Evolutionary conservation across 2,888 invertebrate genomes (phyloP), one percentile per base, ranked within the genome.

Genomic region (Chrysopilus asiliformis): DNA sequence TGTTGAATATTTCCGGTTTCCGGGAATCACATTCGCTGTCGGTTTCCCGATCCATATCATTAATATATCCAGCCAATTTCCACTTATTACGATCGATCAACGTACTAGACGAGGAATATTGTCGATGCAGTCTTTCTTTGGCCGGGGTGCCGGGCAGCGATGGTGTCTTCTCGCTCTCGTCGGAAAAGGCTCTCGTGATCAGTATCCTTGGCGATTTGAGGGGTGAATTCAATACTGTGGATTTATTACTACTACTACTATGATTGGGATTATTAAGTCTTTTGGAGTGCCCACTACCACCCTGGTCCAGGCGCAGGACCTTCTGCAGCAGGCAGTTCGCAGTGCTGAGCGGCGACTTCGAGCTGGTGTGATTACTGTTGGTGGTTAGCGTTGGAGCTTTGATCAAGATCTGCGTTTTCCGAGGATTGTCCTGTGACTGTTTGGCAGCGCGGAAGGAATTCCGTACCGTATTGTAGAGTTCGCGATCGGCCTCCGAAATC

Each of bases 151-250:
- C 49, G 3, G 55, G 53, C 26, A 45, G 35, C n/a, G 72, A 68
- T 16, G 67, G 70, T 38, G 58, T 61, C 22, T 32, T 39, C 42
- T 76, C 78, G 49, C 75, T 76, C 51, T 80, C 79, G 50, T 79
- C 79, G 13, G 79, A 79, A 66, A 73, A 74, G 3, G 80, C 79
- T 32, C 79, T 64, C 2, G 80, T 80, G 45, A 81, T 79, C 7
- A 79, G 69, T 38, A 80, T 80, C 36, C 74, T 68, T 1, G 81
- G 80, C 6, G 79, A 79, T 41, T 70, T 67, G 17, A 67, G 62
- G 4, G 63, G 56, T 22, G 39, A 65, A 55, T 14, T 35, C 8
- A 41, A 22, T 38, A 29, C 36, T 38, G 17, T 13, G 38, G 34
- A 13, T 37, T 38, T 25, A 53, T 43, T 7, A 47, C 48, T 20